phyloP scores from a whole-genome alignment of 2,797 vertebrate species.

The Phataginus tetradactyla region DNA sequence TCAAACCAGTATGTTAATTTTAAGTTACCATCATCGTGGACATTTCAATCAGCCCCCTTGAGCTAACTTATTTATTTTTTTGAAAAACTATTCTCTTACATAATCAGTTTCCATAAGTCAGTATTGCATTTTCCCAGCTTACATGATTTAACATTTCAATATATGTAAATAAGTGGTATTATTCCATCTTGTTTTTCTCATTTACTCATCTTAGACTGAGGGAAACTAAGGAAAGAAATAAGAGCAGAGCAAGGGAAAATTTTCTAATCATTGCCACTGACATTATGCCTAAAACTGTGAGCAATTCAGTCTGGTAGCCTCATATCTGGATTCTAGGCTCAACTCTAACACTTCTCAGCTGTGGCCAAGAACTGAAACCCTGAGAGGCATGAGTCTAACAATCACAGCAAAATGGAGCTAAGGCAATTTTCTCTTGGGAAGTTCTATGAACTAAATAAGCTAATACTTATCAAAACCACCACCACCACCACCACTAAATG shows the following conservation, averaged over 20 bases:
- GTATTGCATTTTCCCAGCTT: not conserved
- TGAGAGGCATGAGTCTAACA: not conserved
- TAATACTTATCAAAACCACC: not conserved
- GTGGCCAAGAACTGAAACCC: not conserved
- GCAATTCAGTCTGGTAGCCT: not conserved
- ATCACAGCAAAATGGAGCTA: not conserved
- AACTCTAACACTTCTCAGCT: not conserved
- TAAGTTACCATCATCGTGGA: not conserved
- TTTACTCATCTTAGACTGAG: not conserved
- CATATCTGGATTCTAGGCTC: not conserved
- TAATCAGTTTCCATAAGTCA: not conserved
- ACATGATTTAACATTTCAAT: not conserved
- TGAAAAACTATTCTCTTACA: not conserved
- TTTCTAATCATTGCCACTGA: not conserved
- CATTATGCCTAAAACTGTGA: not conserved
- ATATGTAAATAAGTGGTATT: not conserved
- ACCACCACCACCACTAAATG: not conserved
- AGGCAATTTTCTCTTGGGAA: not conserved
- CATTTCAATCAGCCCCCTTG: not conserved
- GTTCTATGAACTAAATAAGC: not conserved
- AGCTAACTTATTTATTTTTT: not conserved
- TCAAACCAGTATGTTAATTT: not conserved
- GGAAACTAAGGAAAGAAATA: not conserved
- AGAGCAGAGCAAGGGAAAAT: not conserved
- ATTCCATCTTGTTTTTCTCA: not conserved